Conservation (phyloP, 2,888 invertebrate genomes). For the Clivina fossor region DNA sequence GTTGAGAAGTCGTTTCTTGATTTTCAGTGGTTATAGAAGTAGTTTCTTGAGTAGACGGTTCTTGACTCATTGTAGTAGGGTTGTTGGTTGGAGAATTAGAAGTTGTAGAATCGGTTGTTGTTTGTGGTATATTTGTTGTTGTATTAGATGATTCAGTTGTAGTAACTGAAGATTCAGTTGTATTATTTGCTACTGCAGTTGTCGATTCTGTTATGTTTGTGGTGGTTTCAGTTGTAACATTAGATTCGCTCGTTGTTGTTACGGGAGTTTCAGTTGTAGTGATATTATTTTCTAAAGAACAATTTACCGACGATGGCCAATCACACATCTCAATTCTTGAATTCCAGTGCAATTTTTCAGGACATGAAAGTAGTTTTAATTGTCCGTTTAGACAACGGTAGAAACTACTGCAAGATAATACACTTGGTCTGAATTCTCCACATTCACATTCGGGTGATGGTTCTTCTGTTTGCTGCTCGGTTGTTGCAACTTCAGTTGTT, state of each 20-base stretch:
- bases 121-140: too few species aligned
- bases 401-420: conserved; percentile 40
- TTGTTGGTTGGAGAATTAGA: too few species aligned
- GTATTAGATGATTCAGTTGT: conserved; percentile 2
- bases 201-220: background rate
- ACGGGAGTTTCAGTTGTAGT: background rate
- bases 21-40: too few species aligned
- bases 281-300: too few species aligned
- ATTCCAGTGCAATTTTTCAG: conserved; percentile 42
- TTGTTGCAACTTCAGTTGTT: background rate
- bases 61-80: too few species aligned
- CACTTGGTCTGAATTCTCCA: conserved; percentile 1
- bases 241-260: too few species aligned
- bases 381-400: conserved; percentile 43
- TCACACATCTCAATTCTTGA: conserved; percentile 41
- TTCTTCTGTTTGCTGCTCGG: background rate
- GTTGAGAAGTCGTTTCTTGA: too few species aligned
- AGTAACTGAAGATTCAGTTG: background rate
- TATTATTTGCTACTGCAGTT: background rate
- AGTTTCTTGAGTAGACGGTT: too few species aligned
- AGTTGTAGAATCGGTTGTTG: too few species aligned
- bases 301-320: conserved; percentile 39
- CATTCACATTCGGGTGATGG: conserved; percentile 5
- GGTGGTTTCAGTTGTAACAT: too few species aligned
- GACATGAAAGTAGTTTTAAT: conserved; percentile 42